Evolutionary conservation across 2,888 invertebrate genomes (phyloP).

Genomic region (Cylloceria caligata): DNA sequence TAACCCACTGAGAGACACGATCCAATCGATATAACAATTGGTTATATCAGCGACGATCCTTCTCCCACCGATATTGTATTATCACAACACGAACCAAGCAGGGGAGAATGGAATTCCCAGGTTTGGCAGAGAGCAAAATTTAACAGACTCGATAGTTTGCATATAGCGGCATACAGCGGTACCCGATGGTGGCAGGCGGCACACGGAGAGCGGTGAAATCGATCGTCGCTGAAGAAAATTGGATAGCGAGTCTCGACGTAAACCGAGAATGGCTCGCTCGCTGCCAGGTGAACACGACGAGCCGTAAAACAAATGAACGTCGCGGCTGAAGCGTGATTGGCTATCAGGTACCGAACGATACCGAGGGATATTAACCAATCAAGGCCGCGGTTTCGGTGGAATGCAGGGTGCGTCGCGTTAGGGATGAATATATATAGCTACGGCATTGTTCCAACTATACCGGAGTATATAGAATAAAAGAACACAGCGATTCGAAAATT

Average conservation of each 20-base stretch:
- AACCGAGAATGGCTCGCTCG: conserved; percentile 45
- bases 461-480: neutral
- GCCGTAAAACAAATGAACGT: conserved; percentile 80
- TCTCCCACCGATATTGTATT: conserved; percentile 4
- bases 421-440: conserved; percentile 22
- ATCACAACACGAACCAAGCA: neutral
- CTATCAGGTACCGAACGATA: conserved; percentile 73
- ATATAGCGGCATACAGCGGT: neutral
- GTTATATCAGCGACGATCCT: neutral
- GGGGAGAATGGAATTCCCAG: neutral
- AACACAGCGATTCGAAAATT: neutral
- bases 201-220: conserved; percentile 59
- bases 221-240: conserved; percentile 69
- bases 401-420: conserved; percentile 9
- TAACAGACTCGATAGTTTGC: neutral
- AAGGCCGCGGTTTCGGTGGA: conserved; percentile 62
- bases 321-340: conserved; percentile 76
- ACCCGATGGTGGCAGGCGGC: conserved; percentile 11
- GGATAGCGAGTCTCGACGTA: conserved; percentile 56
- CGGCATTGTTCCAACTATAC: neutral
- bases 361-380: conserved; percentile 74
- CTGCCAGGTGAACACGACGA: conserved; percentile 74
- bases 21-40: neutral
- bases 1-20: neutral
- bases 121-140: conserved; percentile 8